A percentile compares a stretch with the other conserved stretches of the same genome.
These are phyloP conservation scores for Craterocephalus amniculus DNA, from an alignment of 2,797 vertebrate species.

Conservation along the genomic window DNA sequence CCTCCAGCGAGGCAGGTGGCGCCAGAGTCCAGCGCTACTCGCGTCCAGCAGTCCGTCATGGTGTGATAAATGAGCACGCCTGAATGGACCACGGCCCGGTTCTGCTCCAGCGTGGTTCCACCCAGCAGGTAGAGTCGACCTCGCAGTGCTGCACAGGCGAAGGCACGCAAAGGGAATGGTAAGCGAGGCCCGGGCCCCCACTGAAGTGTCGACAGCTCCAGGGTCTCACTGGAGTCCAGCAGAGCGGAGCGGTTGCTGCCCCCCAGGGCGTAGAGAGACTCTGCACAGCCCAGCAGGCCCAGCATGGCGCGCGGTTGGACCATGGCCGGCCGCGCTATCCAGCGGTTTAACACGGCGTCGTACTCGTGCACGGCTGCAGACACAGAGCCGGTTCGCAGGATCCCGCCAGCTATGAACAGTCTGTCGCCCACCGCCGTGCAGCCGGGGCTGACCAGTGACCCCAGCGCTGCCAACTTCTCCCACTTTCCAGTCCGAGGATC, in stretches of 20 bases:
- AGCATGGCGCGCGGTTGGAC: slow-evolving; percentile 82
- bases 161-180: slow-evolving; percentile 83
- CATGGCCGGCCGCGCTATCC: slow-evolving; percentile 83
- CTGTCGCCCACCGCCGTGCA: slow-evolving; percentile 82
- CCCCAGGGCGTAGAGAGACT: slow-evolving; percentile 83
- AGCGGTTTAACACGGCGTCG: slow-evolving; percentile 81
- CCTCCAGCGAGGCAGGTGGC: slow-evolving; percentile 85
- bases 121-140: slow-evolving; percentile 85
- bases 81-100: slow-evolving; percentile 82
- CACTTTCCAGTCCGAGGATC: slow-evolving; percentile 86
- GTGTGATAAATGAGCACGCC: slow-evolving; percentile 88
- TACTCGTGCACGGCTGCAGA: slow-evolving; percentile 84
- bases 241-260: slow-evolving; percentile 82
- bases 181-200: slow-evolving; percentile 77
- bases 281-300: slow-evolving; percentile 83
- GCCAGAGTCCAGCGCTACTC: slow-evolving; percentile 81
- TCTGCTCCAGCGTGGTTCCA: slow-evolving; percentile 83
- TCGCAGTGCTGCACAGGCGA: slow-evolving; percentile 80
- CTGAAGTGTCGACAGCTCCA: slow-evolving; percentile 76
- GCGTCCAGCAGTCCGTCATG: slow-evolving; percentile 80
- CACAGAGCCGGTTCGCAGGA: slow-evolving; percentile 81
- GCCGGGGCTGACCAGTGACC: slow-evolving; percentile 84
- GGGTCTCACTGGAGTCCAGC: slow-evolving; percentile 83
- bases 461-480: slow-evolving; percentile 84
- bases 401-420: slow-evolving; percentile 86